Percentiles rank a stretch among this genome's conserved stretches.
Evolutionary conservation across 2,113 vertebrate genomes (phyloP).

Genomic region (Pseudorhombus dupliciocellatus): DNA sequence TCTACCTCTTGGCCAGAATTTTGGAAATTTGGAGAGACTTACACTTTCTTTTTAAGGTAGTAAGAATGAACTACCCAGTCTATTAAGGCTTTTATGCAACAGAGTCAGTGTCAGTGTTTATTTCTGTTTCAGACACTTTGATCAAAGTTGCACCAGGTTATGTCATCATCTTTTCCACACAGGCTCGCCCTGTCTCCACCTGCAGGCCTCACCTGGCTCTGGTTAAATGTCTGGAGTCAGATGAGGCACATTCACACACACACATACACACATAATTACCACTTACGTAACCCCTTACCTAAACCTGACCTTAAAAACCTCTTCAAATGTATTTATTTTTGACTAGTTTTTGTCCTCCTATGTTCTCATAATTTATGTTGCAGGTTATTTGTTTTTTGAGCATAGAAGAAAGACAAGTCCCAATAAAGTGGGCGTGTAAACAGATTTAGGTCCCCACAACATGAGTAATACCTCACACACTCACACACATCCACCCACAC

Average conservation of each 20-base stretch:
- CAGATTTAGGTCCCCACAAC: too few relatives aligned
- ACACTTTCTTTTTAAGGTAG: neutral
- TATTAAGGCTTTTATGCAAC: constrained; percentile 43
- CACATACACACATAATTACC: neutral
- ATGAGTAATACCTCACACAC: too few relatives aligned
- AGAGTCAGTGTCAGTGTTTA: constrained; percentile 19
- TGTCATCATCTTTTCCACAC: constrained; percentile 25
- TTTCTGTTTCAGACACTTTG: constrained; percentile 16
- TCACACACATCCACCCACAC: too few relatives aligned
- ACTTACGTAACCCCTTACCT: constrained; percentile 1
- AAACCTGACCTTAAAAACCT: too few relatives aligned
- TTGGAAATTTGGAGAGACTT: constrained; percentile 14
- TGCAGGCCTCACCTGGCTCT: constrained; percentile 44
- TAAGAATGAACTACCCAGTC: constrained; percentile 14
- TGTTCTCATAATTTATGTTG: too few relatives aligned
- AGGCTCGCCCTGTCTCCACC: constrained; percentile 37
- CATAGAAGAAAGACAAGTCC: too few relatives aligned
- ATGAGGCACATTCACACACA: constrained; percentile 17
- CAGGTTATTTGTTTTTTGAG: too few relatives aligned
- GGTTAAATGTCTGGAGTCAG: constrained; percentile 43
- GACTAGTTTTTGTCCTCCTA: too few relatives aligned
- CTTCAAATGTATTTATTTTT: too few relatives aligned
- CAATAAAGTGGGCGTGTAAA: too few relatives aligned
- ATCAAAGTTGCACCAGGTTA: constrained; percentile 31
- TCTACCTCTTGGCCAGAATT: neutral